Conservation (phyloP, 2,113 vertebrate species). For the Bujurquina vittata region DNA sequence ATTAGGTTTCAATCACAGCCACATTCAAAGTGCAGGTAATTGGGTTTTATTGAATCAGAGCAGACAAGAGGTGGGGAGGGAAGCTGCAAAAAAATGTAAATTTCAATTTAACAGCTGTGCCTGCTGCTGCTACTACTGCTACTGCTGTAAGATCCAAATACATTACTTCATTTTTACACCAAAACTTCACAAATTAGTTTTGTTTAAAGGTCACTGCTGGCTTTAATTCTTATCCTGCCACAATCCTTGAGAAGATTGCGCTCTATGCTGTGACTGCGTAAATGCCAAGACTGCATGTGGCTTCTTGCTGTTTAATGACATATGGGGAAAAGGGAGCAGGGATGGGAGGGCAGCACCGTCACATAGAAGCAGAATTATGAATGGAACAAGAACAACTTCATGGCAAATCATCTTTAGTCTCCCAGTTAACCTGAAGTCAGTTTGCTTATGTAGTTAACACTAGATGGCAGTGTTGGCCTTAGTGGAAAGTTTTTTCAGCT, state of each 20-base stretch:
- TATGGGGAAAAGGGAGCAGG: neutral
- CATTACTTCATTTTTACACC: neutral
- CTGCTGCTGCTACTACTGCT: neutral
- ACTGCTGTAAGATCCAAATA: neutral
- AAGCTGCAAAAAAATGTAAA: neutral
- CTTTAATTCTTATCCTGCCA: slow-evolving; percentile 1
- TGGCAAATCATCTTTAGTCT: neutral
- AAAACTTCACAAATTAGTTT: neutral
- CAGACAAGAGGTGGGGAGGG: neutral
- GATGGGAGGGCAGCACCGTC: neutral
- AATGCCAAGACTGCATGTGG: neutral
- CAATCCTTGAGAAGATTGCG: neutral
- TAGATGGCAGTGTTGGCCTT: slow-evolving; percentile 65
- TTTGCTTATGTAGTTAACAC: slow-evolving; percentile 27
- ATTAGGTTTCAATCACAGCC: neutral
- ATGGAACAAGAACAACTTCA: neutral
- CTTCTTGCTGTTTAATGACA: neutral
- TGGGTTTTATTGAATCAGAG: neutral
- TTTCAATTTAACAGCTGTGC: neutral
- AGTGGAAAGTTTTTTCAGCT: neutral
- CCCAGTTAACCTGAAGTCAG: neutral
- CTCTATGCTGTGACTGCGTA: neutral
- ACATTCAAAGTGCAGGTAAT: neutral
- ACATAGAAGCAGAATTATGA: neutral
- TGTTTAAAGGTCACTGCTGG: neutral